Percentiles rank a stretch among this genome's conserved stretches.
Conservation (phyloP, 2,113 vertebrate genomes). For the Cyphomyrus plagiostoma region DNA sequence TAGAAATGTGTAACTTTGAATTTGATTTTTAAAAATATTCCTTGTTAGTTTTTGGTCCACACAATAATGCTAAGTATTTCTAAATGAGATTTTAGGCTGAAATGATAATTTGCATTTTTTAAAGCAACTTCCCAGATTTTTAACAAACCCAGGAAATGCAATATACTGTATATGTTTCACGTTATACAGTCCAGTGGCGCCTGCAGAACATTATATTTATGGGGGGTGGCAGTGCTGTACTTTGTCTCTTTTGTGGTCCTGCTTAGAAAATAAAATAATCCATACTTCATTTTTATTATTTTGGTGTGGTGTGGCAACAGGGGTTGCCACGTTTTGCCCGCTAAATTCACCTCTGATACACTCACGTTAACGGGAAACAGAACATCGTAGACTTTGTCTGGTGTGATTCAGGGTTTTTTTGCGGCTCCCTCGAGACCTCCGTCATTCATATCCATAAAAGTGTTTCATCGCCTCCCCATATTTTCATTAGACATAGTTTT, state of each 20-base stretch:
- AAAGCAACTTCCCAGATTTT: constrained; percentile 63
- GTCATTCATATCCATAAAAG: constrained; percentile 27
- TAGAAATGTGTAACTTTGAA: neutral
- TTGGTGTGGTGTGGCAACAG: neutral
- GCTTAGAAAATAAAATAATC: neutral
- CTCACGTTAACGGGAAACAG: neutral
- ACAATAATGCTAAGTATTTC: constrained; percentile 41
- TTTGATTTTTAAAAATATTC: neutral
- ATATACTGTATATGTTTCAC: neutral
- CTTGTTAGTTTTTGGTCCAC: constrained; percentile 18
- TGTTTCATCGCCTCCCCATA: constrained; percentile 12
- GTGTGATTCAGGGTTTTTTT: neutral
- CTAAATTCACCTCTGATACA: neutral
- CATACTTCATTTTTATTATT: neutral
- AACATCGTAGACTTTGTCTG: neutral
- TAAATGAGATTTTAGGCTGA: constrained; percentile 54
- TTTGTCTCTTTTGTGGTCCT: neutral
- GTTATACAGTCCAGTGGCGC: neutral
- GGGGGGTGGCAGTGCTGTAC: neutral
- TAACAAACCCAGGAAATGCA: constrained; percentile 33
- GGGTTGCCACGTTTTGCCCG: neutral
- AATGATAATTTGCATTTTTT: constrained; percentile 52
- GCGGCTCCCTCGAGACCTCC: constrained; percentile 16
- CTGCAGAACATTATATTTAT: neutral
- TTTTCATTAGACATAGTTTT: neutral